phyloP scores from a whole-genome alignment of 2,797 vertebrate genomes.

The Danio albolineatus region DNA sequence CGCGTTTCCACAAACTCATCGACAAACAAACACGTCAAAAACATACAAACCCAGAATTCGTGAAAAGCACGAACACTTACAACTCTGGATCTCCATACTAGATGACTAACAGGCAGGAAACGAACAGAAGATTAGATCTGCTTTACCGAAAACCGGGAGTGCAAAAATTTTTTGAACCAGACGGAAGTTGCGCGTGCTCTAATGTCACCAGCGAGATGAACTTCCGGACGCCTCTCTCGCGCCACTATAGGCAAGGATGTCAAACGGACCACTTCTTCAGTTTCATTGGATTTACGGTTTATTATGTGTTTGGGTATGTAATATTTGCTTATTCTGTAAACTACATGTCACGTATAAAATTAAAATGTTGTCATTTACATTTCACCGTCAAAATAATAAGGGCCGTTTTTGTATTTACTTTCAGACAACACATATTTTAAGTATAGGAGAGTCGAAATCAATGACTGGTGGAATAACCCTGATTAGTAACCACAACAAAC shows the following conservation, averaged over 20 bases:
- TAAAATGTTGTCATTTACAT: no score
- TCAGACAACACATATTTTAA: no score
- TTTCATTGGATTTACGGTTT: no score
- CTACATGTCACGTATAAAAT: no score
- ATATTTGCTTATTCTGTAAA: no score
- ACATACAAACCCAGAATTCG: not conserved
- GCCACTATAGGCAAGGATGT: not conserved
- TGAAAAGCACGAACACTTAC: not conserved
- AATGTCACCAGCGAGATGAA: not conserved
- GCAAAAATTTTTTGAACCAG: conserved; percentile 11
- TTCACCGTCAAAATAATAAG: no score
- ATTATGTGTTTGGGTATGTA: no score
- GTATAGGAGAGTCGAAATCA: no score
- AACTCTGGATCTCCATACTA: conserved; percentile 40
- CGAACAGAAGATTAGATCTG: not conserved
- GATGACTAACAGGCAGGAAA: not conserved
- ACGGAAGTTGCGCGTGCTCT: conserved; percentile 24
- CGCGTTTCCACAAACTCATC: not conserved
- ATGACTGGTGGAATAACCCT: no score
- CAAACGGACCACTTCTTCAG: no score
- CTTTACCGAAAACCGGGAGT: not conserved
- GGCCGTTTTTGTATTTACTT: no score
- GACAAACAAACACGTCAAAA: not conserved
- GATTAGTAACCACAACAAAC: no score
- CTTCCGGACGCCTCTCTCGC: conserved; percentile 8